Conservation (phyloP, 2,113 vertebrate species). For the Meles meles region DNA sequence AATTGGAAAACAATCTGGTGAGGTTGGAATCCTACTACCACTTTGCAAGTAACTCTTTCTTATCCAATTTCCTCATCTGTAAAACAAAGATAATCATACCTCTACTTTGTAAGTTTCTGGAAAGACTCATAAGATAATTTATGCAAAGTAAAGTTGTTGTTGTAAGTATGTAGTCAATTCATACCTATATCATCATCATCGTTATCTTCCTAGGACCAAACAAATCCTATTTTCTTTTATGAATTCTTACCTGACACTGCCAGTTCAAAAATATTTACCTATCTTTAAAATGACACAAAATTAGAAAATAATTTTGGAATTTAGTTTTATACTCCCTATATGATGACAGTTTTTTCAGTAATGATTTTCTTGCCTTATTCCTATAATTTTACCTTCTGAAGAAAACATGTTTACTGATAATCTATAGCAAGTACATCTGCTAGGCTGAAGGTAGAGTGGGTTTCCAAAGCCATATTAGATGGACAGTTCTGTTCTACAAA, state of each 20-base stretch:
- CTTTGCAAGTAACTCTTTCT: not conserved
- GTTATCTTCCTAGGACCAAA: not conserved
- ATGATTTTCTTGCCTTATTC: not conserved
- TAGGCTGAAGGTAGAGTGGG: not conserved
- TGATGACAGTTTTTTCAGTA: not conserved
- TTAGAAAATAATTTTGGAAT: not conserved
- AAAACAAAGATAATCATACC: not conserved
- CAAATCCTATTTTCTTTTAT: not conserved
- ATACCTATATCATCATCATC: not conserved
- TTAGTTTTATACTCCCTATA: not conserved
- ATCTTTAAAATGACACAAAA: not conserved
- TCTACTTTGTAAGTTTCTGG: not conserved
- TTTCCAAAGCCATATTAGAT: not conserved
- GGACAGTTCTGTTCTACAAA: not conserved
- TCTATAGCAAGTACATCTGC: not conserved
- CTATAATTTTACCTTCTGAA: not conserved
- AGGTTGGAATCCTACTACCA: not conserved
- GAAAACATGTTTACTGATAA: not conserved
- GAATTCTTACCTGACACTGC: not conserved
- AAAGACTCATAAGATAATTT: not conserved
- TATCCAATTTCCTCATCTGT: not conserved
- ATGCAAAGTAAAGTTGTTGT: not conserved
- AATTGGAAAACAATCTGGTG: not conserved
- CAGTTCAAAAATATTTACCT: conserved; percentile 1
- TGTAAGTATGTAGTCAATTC: not conserved